Conservation (phyloP, 2,113 vertebrate species). For the Talpa occidentalis region DNA sequence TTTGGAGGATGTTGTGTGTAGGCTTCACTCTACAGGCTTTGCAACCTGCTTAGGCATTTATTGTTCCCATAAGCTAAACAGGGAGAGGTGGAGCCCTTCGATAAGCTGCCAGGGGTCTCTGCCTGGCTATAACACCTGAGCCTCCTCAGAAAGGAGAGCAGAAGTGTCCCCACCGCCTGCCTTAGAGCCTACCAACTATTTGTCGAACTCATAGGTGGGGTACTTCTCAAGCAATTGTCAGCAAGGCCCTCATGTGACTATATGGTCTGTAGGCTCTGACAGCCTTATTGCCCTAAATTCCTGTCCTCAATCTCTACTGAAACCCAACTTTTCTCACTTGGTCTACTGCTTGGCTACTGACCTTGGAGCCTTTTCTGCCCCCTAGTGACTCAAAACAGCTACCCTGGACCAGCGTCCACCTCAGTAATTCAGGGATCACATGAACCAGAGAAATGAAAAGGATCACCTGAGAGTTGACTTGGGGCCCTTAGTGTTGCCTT, state of each 20-base stretch:
- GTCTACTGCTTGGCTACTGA: not conserved
- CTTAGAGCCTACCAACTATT: not conserved
- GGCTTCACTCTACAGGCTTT: not conserved
- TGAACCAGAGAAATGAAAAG: not conserved
- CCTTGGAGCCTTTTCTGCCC: not conserved
- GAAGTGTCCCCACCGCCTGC: not conserved
- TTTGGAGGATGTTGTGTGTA: not conserved
- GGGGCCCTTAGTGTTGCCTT: not conserved
- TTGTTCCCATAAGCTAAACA: not conserved
- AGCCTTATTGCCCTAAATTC: not conserved
- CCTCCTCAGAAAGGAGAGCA: not conserved
- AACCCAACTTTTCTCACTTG: not conserved
- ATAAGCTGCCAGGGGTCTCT: not conserved
- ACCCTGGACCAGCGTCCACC: not conserved
- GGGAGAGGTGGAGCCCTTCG: not conserved
- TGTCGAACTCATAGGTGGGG: not conserved
- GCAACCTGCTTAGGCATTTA: not conserved
- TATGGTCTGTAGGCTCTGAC: not conserved
- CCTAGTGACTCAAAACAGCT: not conserved
- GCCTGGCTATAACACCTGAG: not conserved
- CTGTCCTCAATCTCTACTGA: not conserved
- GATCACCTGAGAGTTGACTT: not conserved
- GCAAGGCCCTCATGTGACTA: not conserved
- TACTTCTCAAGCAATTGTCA: not conserved
- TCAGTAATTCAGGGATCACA: not conserved